Evolutionary conservation across 2,888 invertebrate genomes (phyloP).

Genomic region (Tachina fera): DNA sequence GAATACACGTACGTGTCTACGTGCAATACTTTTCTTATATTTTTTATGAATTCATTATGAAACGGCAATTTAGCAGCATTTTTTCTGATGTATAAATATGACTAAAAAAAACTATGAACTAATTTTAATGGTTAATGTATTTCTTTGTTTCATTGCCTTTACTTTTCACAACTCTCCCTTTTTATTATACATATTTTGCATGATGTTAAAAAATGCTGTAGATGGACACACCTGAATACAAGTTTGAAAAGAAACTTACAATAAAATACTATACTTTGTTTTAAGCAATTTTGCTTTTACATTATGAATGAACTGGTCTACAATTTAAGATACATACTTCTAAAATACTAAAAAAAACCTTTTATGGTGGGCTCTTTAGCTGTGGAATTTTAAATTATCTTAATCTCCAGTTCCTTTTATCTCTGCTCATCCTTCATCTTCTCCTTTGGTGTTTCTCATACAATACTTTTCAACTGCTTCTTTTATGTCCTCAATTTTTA

Average conservation of each 20-base stretch:
- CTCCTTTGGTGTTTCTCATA: slow-evolving; percentile 42
- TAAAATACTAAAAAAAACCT: slow-evolving; percentile 57
- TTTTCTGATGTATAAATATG: slow-evolving; percentile 38
- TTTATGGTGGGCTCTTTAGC: slow-evolving; percentile 31
- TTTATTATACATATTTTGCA: slow-evolving; percentile 29
- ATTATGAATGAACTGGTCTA: slow-evolving; percentile 59
- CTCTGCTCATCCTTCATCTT: slow-evolving; percentile 54
- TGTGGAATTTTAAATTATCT: slow-evolving; percentile 55
- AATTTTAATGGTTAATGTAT: slow-evolving; percentile 47
- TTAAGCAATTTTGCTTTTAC: slow-evolving; percentile 47
- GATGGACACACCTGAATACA: slow-evolving; percentile 36
- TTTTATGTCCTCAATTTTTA: slow-evolving; percentile 56
- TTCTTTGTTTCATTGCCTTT: slow-evolving; percentile 60
- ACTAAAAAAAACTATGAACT: slow-evolving; percentile 51
- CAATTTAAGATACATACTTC: slow-evolving; percentile 42
- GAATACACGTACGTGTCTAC: slow-evolving; percentile 56
- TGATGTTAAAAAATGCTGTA: slow-evolving; percentile 38
- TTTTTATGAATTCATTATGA: slow-evolving; percentile 39
- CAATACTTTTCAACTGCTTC: slow-evolving; percentile 57
- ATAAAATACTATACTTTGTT: slow-evolving; percentile 40
- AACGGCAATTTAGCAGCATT: slow-evolving; percentile 49
- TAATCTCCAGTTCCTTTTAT: slow-evolving; percentile 58
- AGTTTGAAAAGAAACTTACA: slow-evolving; percentile 55
- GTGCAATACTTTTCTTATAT: slow-evolving; percentile 28
- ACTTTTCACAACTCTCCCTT: slow-evolving; percentile 41